Evolutionary conservation across 2,888 invertebrate species (phyloP).

Genomic region (Drosophila picticornis): DNA sequence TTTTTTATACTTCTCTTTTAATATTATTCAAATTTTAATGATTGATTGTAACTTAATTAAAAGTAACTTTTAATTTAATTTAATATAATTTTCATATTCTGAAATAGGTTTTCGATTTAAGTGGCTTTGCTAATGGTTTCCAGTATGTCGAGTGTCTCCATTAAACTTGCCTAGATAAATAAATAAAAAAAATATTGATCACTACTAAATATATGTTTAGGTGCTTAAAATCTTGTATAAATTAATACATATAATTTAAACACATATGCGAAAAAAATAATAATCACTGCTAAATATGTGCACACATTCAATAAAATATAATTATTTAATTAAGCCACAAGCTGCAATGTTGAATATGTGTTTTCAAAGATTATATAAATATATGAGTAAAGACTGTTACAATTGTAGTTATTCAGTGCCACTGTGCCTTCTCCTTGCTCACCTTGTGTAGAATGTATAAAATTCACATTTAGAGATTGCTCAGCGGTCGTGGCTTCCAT

Average conservation of each 20-base stretch:
- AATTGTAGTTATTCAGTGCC: conserved; percentile 20
- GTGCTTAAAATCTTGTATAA: neutral
- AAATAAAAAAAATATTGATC: neutral
- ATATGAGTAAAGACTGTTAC: neutral
- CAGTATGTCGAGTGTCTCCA: neutral
- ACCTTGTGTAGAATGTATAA: conserved; percentile 73
- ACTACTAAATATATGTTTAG: neutral
- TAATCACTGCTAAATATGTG: neutral
- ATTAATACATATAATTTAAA: neutral
- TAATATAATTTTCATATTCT: neutral
- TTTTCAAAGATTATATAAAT: neutral
- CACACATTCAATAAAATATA: neutral
- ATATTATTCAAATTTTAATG: neutral
- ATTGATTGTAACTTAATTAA: neutral
- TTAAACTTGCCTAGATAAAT: neutral
- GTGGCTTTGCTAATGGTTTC: neutral
- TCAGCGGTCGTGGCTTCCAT: conserved; percentile 54
- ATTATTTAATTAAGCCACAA: neutral
- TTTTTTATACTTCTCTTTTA: neutral
- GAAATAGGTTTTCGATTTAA: neutral
- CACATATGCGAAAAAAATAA: neutral
- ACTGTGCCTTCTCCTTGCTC: conserved; percentile 57
- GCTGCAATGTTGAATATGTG: neutral
- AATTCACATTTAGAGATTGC: conserved; percentile 71
- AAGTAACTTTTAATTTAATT: too few relatives aligned